Base-by-base conservation (phyloP, 2,113 vertebrate genomes). In the Chaetops frenatus region DNA sequence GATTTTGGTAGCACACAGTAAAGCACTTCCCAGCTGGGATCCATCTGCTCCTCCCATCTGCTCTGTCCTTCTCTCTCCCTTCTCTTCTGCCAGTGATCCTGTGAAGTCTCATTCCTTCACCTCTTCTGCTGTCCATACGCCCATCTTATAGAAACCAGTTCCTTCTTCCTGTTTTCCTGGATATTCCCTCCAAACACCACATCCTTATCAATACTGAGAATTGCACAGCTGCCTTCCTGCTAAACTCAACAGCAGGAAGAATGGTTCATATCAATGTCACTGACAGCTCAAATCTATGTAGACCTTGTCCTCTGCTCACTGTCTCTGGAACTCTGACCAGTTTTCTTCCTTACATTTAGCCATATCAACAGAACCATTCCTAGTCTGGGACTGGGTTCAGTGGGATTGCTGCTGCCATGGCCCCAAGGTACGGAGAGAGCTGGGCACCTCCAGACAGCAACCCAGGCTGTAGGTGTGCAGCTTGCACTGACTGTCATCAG, bases 31-130 rank as follows among this genome's bases (percentile, higher is more conserved):
- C 90, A 85, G 28, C 70, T 23, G 79, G 53, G 71, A 92, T 86
- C 94, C 94, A 95, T 94, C 94, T 95, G 94, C 72, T 83, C 40
- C n/a, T 88, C 80, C 88, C 92, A 92, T 90, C 86, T 94, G 79
- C 87, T 88, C 72, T 42, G 40, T 67, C 69, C 60, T 79, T 53
- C 86, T 38, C 67, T 58, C 67, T 94, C 54, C 71, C 66, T 72
- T 76, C 71, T 77, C 54, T 76, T 88, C 60, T 2, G 3, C n/a
- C 48, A 47, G 23, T 2, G 19, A 61, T 73, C 64, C 70, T 86
- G 66, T 44, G 33, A 90, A 79, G 45, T 38, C 67, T 73, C 7
- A 3, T 35, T 71, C 45, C 76, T 65, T 74, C 66, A 81, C 54
- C n/a, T 60, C 60, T 40, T 65, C 67, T 40, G 29, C 45, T 73